Percentiles rank a stretch among this genome's conserved stretches.
Conservation (phyloP, 2,797 vertebrate species). For the Phaenicophaeus curvirostris region DNA sequence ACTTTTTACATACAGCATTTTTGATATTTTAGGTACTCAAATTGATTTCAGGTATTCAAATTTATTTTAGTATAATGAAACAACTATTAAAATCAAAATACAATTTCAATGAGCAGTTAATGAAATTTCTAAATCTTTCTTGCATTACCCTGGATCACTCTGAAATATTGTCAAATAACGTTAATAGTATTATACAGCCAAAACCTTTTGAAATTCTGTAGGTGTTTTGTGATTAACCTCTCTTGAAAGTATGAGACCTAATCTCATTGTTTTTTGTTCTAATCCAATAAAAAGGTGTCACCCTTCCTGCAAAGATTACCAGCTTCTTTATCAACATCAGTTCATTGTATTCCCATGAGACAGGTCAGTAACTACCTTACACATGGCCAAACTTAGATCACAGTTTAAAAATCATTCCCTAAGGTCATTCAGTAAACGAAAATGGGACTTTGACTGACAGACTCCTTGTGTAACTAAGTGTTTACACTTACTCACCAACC, state of each 20-base stretch:
- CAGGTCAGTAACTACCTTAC: neutral
- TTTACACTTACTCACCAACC: neutral
- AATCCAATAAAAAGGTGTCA: neutral
- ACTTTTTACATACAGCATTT: neutral
- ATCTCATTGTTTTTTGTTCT: neutral
- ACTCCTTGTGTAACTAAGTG: neutral
- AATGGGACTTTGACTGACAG: neutral
- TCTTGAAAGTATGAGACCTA: neutral
- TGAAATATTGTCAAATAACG: neutral
- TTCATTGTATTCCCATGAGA: neutral
- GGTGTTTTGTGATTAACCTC: neutral
- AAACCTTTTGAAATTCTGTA: neutral
- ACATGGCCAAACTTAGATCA: neutral
- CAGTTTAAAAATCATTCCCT: neutral
- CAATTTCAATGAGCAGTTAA: neutral
- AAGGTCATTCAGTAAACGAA: neutral
- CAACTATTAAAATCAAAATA: neutral
- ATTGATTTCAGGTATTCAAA: neutral
- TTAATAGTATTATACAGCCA: neutral
- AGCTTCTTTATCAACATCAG: neutral
- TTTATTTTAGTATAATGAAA: neutral
- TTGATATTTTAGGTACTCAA: neutral
- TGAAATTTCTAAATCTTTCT: neutral
- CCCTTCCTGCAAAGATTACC: neutral
- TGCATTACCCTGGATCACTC: neutral